Percentiles rank a stretch among this genome's conserved stretches.
phyloP scores from a whole-genome alignment of 1,140 invertebrate species.

The Hetaerina americana region DNA sequence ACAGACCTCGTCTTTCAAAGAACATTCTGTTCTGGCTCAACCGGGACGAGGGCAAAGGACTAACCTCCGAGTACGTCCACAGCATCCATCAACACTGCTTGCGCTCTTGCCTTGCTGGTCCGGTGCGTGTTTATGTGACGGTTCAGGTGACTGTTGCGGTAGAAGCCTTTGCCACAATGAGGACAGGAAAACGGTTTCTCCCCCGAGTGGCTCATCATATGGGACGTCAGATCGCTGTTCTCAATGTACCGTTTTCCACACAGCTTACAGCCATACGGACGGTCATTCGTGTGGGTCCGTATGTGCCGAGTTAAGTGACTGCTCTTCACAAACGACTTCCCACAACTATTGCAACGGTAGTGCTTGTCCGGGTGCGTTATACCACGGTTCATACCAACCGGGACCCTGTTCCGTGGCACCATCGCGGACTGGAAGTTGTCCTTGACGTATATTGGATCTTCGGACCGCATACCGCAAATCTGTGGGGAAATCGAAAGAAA shows the following conservation, averaged over 20 bases:
- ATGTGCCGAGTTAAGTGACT: conserved; percentile 24
- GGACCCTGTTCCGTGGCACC: too few species aligned
- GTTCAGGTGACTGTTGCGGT: not conserved
- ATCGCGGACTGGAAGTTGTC: too few species aligned
- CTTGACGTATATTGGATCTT: too few species aligned
- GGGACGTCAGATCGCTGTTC: conserved; percentile 20
- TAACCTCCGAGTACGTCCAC: conserved; percentile 34
- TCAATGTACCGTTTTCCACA: conserved; percentile 25
- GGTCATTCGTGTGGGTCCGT: conserved; percentile 33
- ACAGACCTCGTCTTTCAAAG: too few species aligned
- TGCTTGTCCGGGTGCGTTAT: too few species aligned
- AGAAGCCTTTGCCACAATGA: conserved; percentile 30
- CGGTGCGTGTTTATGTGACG: not conserved
- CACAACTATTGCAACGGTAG: too few species aligned
- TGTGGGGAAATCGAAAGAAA: too few species aligned
- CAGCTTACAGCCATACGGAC: conserved; percentile 41
- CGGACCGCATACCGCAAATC: too few species aligned
- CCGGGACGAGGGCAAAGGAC: conserved; percentile 19
- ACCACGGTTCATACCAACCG: too few species aligned
- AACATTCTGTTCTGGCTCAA: too few species aligned
- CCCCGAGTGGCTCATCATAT: conserved; percentile 28
- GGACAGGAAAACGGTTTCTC: conserved; percentile 28
- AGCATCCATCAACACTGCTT: conserved; percentile 20
- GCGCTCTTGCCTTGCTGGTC: too few species aligned
- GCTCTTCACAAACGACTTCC: too few species aligned